Evolutionary conservation across 2,888 invertebrate genomes (phyloP).

Genomic region (Drosophila birchii): DNA sequence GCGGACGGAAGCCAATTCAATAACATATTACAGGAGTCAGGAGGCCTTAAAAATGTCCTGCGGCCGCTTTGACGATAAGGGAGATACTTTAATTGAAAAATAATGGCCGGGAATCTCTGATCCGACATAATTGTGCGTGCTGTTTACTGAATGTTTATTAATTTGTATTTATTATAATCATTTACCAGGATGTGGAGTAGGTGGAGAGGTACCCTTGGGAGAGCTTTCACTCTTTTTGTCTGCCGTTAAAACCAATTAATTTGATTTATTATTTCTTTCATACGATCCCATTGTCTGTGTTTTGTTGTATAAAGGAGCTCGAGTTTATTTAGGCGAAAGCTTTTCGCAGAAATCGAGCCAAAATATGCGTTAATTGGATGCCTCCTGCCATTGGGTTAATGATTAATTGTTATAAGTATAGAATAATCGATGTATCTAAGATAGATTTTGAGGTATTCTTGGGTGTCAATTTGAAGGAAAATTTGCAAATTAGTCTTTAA

Average conservation of each 20-base stretch:
- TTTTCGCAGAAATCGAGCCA: constrained; percentile 25
- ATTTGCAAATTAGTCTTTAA: background rate
- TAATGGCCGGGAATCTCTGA: constrained; percentile 50
- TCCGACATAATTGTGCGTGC: constrained; percentile 28
- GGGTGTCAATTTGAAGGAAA: background rate
- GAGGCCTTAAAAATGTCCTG: constrained; percentile 57
- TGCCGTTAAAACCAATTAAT: constrained; percentile 56
- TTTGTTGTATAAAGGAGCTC: background rate
- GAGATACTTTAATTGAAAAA: constrained; percentile 47
- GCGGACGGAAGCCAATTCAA: constrained; percentile 65
- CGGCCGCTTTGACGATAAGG: constrained; percentile 40
- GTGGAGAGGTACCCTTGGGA: background rate
- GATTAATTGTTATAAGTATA: constrained; percentile 23
- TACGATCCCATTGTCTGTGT: constrained; percentile 19
- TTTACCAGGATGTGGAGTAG: constrained; percentile 10
- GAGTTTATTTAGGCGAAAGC: constrained; percentile 19
- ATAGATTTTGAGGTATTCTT: background rate
- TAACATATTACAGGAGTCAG: constrained; percentile 63
- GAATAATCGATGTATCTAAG: background rate
- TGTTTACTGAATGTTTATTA: constrained; percentile 51
- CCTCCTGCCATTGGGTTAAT: constrained; percentile 7
- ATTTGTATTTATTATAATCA: constrained; percentile 55
- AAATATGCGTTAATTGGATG: constrained; percentile 28
- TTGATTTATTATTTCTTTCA: constrained; percentile 64
- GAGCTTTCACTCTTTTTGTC: constrained; percentile 9